phyloP scores from a whole-genome alignment of 2,113 vertebrate genomes.

The Zingel zingel region DNA sequence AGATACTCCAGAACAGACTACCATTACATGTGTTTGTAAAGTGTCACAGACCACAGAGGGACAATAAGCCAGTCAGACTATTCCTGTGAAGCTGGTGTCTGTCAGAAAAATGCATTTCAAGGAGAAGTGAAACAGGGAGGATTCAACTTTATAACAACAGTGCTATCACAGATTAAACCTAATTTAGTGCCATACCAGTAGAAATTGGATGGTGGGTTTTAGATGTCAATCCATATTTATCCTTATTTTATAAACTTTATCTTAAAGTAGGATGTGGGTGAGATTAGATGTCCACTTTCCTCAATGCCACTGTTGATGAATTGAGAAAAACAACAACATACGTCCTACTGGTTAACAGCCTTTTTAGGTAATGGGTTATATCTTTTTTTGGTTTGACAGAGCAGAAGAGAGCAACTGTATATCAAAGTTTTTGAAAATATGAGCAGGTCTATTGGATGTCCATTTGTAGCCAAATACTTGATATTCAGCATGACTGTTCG shows the following conservation, averaged over 20 bases:
- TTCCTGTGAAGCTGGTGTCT: neutral
- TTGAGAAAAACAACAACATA: too few relatives aligned
- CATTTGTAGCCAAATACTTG: neutral
- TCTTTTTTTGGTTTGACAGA: neutral
- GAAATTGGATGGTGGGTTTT: neutral
- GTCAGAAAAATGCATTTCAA: neutral
- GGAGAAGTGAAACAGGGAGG: neutral
- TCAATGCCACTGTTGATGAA: too few relatives aligned
- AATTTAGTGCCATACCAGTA: neutral
- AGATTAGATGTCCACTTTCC: too few relatives aligned
- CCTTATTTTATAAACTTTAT: too few relatives aligned
- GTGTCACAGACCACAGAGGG: neutral
- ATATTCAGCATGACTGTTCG: slow-evolving; percentile 24
- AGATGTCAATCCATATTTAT: too few relatives aligned
- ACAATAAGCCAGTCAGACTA: neutral
- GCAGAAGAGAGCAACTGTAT: neutral
- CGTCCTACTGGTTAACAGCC: neutral
- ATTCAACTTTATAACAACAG: neutral
- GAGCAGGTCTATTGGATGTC: neutral
- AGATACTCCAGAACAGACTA: slow-evolving; percentile 2
- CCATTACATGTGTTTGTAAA: neutral
- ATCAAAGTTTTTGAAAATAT: neutral
- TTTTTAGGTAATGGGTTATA: neutral
- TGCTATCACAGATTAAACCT: neutral
- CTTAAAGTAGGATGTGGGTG: too few relatives aligned